These are phyloP conservation scores for Teleopsis dalmanni DNA, from an alignment of 1,140 invertebrate genomes.

Conservation along the genomic window DNA sequence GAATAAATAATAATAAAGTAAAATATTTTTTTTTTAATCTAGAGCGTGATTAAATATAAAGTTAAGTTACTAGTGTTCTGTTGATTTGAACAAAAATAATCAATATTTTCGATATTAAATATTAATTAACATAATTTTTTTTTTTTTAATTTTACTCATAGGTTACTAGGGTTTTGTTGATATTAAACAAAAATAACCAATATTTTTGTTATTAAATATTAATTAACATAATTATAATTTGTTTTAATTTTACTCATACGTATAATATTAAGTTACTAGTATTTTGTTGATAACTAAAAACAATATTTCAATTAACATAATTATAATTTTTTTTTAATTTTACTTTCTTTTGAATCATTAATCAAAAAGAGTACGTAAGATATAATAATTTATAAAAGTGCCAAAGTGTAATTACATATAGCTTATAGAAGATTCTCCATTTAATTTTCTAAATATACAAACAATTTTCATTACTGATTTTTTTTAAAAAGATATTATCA, in stretches of 20 bases:
- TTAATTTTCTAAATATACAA: not conserved
- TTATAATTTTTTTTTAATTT: not conserved
- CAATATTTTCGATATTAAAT: too few relatives aligned
- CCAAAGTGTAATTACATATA: not conserved
- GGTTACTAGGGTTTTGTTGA: too few relatives aligned
- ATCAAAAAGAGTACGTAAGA: not conserved
- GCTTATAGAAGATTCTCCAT: not conserved
- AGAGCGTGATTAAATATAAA: too few relatives aligned
- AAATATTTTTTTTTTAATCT: too few relatives aligned
- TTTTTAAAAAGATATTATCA: too few relatives aligned
- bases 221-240: not conserved
- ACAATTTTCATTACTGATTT: conserved; percentile 1
- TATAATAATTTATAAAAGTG: not conserved
- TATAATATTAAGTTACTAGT: not conserved
- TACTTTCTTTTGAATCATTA: not conserved
- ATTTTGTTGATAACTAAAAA: not conserved
- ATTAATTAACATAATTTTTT: too few relatives aligned
- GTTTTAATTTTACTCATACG: not conserved
- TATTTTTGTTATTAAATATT: too few relatives aligned
- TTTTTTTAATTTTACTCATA: too few relatives aligned
- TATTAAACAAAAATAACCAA: too few relatives aligned
- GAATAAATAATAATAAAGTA: too few relatives aligned
- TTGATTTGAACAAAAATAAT: too few relatives aligned
- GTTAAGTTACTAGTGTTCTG: too few relatives aligned
- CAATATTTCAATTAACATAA: not conserved